Evolutionary conservation across 35 echinoderm and acorn worm genomes (phyloP), one percentile per base, ranked within the genome.

Genomic region (Ophiothrix spiculata): DNA sequence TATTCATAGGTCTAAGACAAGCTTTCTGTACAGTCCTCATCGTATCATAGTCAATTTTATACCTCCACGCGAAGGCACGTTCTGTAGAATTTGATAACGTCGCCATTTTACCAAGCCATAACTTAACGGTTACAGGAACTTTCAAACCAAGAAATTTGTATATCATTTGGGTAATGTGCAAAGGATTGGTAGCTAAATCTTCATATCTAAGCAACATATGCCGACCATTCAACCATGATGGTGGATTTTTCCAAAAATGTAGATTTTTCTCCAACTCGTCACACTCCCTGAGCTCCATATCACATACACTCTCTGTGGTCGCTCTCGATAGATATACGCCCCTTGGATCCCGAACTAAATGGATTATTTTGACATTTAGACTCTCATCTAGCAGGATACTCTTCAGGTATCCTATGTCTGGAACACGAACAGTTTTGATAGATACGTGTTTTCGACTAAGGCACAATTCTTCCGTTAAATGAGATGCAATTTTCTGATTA

Each of bases 151-250:
- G 60, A n/a, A 69, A 69, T 10, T 69, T 28, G 23, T 69, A 69
- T 2, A 69, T 69, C 3, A 12, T 69, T 25, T 69, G 60, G 8
- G 60, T n/a, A 25, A 69, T 15, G 1, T 12, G 3, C 60, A 69
- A n/a, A 25, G 60, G 60, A 12, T 69, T 28, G 1, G 17, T 28
- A 4, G 60, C 60, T n/a, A 69, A n/a, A 28, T 69, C 60, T n/a
- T 69, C 60, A 28, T 69, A 69, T n/a, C 60, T 69, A 4, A 69
- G 60, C 60, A 69, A 69, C 60, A 69, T 69, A n/a, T 69, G 60
- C 3, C 23, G 60, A 4, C 60, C 60, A 25, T n/a, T 69, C 17
- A 69, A 2, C 60, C 60, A 69, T 25, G 8, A 69, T 69, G 60
- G 60, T 28, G 25, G 60, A 69, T 69, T 25, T n/a, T 69, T 6